Base-by-base conservation (phyloP, 2,888 invertebrate species). In the Drosophila crucigera region DNA sequence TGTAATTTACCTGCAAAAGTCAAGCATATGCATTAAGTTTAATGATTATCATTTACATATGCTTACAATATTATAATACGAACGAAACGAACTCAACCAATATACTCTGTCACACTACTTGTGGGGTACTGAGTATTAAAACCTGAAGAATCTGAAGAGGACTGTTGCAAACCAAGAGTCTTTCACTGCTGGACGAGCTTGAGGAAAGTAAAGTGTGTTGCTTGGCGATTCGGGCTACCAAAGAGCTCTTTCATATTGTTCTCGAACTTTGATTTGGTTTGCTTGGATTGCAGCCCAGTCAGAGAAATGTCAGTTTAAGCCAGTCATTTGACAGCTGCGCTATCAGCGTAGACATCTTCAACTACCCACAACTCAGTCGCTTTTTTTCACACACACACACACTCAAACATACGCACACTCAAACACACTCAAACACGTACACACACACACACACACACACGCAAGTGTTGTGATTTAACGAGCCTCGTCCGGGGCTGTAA, bases 331-430 rank as follows among this genome's bases (percentile, higher is more conserved):
- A 77, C 75, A 78, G 77, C 75, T 65, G 69, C 16, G 59, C 79
- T 77, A 80, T 80, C 81, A 73, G 58, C 63, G 69, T 33, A 73
- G 72, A 77, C 77, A 78, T 80, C 80, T 78, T 80, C 77, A 80
- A 61, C 80, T 72, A 59, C 69, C 64, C 80, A 78, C 80, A 73
- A 70, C 70, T 62, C 52, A 43, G 41, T 75, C 41, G 52, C 33
- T 54, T 61, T 54, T 61, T 69, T 69, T 64, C 7, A 30, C 30
- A 30, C 7, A 30, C 28, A 28, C 28, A 30, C 52, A 64, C 58
- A 73, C 52, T 37, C 59, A 56, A 55, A 50, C 56, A 43, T 61
- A 39, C 43, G 31, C 50, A 66, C 25, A 43, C 71, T 65, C 72
- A 72, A 66, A 47, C 71, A 71, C 73, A 72, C 52, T 47, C 58